These are phyloP conservation scores for Takifugu bimaculatus DNA, from an alignment of 2,113 vertebrate species.

Conservation along the genomic window DNA sequence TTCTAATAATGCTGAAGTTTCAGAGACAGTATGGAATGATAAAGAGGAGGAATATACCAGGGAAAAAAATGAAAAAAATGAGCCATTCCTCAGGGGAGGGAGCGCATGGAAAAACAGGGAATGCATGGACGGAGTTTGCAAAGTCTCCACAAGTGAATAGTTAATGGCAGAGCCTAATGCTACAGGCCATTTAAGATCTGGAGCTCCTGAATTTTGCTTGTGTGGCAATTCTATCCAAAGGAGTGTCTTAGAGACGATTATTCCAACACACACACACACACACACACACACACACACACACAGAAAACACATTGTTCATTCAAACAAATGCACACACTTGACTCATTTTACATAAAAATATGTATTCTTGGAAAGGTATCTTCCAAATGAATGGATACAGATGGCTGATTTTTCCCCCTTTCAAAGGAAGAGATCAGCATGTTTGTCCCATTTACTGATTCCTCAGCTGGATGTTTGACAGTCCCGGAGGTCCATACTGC, in stretches of 20 bases:
- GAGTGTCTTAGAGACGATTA: slow-evolving; percentile 31
- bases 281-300: slow-evolving; percentile 2
- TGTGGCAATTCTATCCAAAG: slow-evolving; percentile 49
- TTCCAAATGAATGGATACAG: slow-evolving; percentile 26
- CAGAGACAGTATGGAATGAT: slow-evolving; percentile 24
- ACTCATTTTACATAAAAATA: slow-evolving; percentile 46
- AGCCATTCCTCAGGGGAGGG: slow-evolving; percentile 40
- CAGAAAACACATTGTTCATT: background rate
- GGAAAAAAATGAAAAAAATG: slow-evolving; percentile 40
- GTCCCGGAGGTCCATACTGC: background rate
- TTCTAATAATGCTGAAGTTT: slow-evolving; percentile 23
- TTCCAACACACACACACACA: slow-evolving; percentile 24
- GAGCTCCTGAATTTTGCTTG: slow-evolving; percentile 61
- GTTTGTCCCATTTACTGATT: background rate
- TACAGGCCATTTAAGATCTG: slow-evolving; percentile 59
- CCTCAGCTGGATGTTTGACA: background rate
- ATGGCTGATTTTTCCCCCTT: slow-evolving; percentile 15
- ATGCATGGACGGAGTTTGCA: slow-evolving; percentile 49
- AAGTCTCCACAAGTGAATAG: slow-evolving; percentile 54
- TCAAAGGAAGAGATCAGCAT: background rate
- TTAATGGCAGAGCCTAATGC: slow-evolving; percentile 52
- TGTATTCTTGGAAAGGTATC: slow-evolving; percentile 29
- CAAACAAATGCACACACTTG: background rate
- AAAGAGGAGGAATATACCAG: slow-evolving; percentile 9
- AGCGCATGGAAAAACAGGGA: slow-evolving; percentile 30